Evolutionary conservation across 1,140 invertebrate genomes (phyloP).

Genomic region (Psix sp.): DNA sequence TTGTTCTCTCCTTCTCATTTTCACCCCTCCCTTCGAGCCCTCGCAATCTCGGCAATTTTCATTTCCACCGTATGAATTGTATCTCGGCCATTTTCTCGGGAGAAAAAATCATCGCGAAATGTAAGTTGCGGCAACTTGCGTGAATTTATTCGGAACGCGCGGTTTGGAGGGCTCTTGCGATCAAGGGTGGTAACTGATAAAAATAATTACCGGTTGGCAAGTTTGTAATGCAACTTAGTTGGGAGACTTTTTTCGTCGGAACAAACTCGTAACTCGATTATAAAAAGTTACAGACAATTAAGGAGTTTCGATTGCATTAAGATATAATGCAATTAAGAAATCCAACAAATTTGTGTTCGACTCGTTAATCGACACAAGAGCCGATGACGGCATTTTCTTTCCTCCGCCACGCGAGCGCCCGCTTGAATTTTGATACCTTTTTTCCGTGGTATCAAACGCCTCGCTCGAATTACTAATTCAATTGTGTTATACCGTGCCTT

Average conservation of each 20-base stretch:
- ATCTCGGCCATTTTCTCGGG: too few relatives aligned
- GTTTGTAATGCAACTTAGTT: constrained; percentile 4
- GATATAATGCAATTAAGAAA: constrained; percentile 9
- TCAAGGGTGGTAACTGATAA: constrained; percentile 42
- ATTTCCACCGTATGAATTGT: too few relatives aligned
- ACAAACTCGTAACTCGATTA: constrained; percentile 34
- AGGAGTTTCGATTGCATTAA: constrained; percentile 17
- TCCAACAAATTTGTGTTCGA: constrained; percentile 2
- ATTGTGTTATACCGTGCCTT: too few relatives aligned
- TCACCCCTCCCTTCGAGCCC: too few relatives aligned
- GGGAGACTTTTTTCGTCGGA: not conserved
- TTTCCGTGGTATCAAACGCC: not conserved
- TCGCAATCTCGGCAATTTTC: too few relatives aligned
- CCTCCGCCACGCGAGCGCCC: not conserved
- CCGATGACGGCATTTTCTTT: not conserved
- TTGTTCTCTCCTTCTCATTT: constrained; percentile 3
- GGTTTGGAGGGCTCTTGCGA: constrained; percentile 28
- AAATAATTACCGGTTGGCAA: constrained; percentile 39
- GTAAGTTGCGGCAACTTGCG: constrained; percentile 17
- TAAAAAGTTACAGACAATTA: constrained; percentile 39
- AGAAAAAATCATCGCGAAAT: constrained; percentile 20
- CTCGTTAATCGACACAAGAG: not conserved
- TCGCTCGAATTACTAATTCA: not conserved
- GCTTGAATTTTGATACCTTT: constrained; percentile 1
- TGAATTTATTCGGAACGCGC: constrained; percentile 29